Base-by-base conservation (phyloP, 2,888 invertebrate species). In the Carcina quercana region DNA sequence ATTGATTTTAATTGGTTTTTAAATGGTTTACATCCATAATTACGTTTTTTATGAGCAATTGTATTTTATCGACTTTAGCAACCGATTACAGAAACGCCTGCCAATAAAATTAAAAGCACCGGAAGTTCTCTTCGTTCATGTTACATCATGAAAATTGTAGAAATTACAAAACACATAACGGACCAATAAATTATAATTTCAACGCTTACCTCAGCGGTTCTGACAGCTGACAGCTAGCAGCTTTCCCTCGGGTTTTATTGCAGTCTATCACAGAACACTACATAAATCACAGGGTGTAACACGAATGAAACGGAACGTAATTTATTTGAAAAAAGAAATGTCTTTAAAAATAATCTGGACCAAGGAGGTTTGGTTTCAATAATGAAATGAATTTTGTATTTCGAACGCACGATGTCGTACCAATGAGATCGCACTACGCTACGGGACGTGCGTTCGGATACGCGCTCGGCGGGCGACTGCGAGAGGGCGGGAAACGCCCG, bases 141-240 rank as follows among this genome's bases (percentile, higher is more conserved):
- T n/a, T n/a, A n/a, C n/a, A n/a, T n/a, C n/a, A n/a, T n/a, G n/a
- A n/a, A n/a, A n/a, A n/a, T n/a, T n/a, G n/a, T n/a, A n/a, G n/a
- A n/a, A n/a, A n/a, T 25, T 26, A 21, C 32, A 15, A 30, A 35
- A 35, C 33, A 28, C 28, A 31, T 22, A 35, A 26, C 26, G 10
- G 21, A 15, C 15, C 25, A 46, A 53, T 60, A 64, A 59, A 63
- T 55, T 53, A 51, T 40, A 28, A 52, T 47, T 50, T 42, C 44
- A 50, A 43, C 43, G 50, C 62, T 75, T 59, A 79, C 79, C 79
- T 70, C 65, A 52, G 58, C 64, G 60, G 52, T 69, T 68, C 63
- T 73, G 75, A 75, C 72, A 67, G 70, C 60, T 66, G 68, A 70
- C 72, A 62, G 60, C 56, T 38, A 55, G 41, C 69, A 65, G 68